These are phyloP conservation scores for Limnephilus marmoratus DNA, from an alignment of 2,888 invertebrate species.

Conservation along the genomic window DNA sequence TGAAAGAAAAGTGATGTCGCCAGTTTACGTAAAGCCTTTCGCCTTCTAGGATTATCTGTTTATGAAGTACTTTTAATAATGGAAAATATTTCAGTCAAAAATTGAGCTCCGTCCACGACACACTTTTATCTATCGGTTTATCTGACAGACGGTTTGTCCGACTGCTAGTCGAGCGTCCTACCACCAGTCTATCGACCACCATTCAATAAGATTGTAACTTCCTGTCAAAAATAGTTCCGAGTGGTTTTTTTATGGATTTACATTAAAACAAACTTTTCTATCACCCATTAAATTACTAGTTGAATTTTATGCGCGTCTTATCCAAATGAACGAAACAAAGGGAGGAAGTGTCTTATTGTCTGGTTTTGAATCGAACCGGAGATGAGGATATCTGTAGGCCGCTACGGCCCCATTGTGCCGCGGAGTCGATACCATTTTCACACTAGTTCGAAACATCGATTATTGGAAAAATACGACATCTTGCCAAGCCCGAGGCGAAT, in stretches of 20 bases:
- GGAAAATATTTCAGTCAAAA: too few relatives aligned
- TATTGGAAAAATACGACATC: slow-evolving; percentile 29
- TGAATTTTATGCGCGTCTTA: not conserved
- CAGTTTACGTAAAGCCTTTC: too few relatives aligned
- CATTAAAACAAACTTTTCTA: not conserved
- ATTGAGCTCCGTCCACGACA: too few relatives aligned
- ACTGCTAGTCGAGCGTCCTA: not conserved
- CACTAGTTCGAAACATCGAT: slow-evolving; percentile 19
- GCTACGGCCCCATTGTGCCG: slow-evolving; percentile 11
- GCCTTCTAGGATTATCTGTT: too few relatives aligned
- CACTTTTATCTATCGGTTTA: not conserved
- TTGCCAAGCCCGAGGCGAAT: slow-evolving; percentile 7
- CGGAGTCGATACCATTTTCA: slow-evolving; percentile 32
- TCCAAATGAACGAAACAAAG: slow-evolving; percentile 13
- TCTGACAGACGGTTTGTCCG: not conserved
- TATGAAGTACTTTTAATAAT: too few relatives aligned
- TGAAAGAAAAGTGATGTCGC: too few relatives aligned
- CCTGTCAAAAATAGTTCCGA: not conserved
- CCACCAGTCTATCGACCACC: not conserved
- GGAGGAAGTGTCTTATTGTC: slow-evolving; percentile 40
- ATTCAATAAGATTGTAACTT: not conserved
- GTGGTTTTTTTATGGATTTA: not conserved
- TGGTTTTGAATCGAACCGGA: slow-evolving; percentile 29
- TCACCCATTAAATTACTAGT: not conserved
- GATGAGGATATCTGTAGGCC: slow-evolving; percentile 23